A percentile compares a stretch with the other conserved stretches of the same genome.
These are phyloP conservation scores for Helarctos malayanus DNA, from an alignment of 2,797 vertebrate genomes.

Conservation along the genomic window DNA sequence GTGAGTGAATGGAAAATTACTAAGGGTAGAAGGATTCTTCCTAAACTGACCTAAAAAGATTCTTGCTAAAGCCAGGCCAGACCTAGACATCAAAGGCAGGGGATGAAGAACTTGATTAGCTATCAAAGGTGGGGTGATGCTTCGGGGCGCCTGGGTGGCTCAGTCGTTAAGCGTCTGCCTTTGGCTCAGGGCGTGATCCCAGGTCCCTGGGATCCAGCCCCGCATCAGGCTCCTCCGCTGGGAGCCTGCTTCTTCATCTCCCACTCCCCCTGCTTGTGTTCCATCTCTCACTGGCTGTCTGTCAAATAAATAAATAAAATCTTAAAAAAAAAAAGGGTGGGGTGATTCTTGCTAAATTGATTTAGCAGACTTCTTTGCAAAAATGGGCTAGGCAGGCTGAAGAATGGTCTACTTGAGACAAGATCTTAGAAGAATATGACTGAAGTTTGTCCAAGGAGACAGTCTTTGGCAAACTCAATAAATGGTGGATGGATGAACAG, in stretches of 20 bases:
- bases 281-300: too few relatives aligned
- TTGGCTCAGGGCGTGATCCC: too few relatives aligned
- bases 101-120: background rate
- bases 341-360: background rate
- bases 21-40: background rate
- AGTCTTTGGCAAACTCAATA: background rate
- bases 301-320: too few relatives aligned
- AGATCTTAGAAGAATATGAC: background rate
- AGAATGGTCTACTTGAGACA: background rate
- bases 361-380: background rate
- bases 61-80: background rate
- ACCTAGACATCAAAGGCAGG: background rate
- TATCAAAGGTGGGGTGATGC: background rate
- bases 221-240: too few relatives aligned
- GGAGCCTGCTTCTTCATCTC: too few relatives aligned
- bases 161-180: too few relatives aligned
- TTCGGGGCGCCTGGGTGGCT: background rate
- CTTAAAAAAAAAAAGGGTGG: background rate
- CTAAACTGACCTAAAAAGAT: background rate
- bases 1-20: background rate
- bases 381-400: background rate
- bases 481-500: background rate
- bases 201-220: too few relatives aligned
- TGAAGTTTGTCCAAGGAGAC: background rate
- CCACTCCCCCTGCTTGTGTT: too few relatives aligned